These are phyloP conservation scores for Rhamphomyia laevipes DNA, from an alignment of 2,888 invertebrate species.

Conservation along the genomic window DNA sequence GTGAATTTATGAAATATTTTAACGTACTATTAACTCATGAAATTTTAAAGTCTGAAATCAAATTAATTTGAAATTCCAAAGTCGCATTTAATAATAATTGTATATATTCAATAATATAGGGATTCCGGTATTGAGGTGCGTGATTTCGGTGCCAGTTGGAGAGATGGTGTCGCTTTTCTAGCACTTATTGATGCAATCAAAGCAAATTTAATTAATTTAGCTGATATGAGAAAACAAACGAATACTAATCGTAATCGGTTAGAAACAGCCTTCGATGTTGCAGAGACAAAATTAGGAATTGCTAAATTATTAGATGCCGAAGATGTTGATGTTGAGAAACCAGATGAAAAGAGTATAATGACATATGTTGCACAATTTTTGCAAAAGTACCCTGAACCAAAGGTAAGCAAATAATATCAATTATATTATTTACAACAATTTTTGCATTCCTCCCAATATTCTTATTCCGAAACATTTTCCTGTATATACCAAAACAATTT, in stretches of 20 bases:
- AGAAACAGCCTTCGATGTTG: slow-evolving; percentile 87
- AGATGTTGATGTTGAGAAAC: slow-evolving; percentile 90
- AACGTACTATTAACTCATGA: too few species aligned
- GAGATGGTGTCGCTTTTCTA: slow-evolving; percentile 90
- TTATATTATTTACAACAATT: too few species aligned
- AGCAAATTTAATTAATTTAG: slow-evolving; percentile 80
- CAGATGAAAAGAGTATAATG: slow-evolving; percentile 96
- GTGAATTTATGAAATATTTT: neutral
- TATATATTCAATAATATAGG: slow-evolving; percentile 38
- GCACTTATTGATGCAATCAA: slow-evolving; percentile 92
- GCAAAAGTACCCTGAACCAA: slow-evolving; percentile 86
- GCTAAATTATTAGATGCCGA: slow-evolving; percentile 86
- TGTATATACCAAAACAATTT: too few species aligned
- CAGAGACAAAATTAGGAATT: slow-evolving; percentile 83
- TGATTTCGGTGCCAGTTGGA: slow-evolving; percentile 93
- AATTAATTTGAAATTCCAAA: too few species aligned
- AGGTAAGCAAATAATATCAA: slow-evolving; percentile 36
- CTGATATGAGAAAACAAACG: slow-evolving; percentile 62
- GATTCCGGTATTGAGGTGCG: slow-evolving; percentile 77
- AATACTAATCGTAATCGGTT: slow-evolving; percentile 76
- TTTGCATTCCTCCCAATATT: neutral
- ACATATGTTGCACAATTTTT: slow-evolving; percentile 97
- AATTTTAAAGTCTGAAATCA: too few species aligned
- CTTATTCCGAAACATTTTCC: neutral
- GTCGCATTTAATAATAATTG: too few species aligned